A percentile compares a stretch with the other conserved stretches of the same genome.
These are phyloP conservation scores for Pionites leucogaster DNA, from an alignment of 2,113 vertebrate genomes.

Conservation along the genomic window DNA sequence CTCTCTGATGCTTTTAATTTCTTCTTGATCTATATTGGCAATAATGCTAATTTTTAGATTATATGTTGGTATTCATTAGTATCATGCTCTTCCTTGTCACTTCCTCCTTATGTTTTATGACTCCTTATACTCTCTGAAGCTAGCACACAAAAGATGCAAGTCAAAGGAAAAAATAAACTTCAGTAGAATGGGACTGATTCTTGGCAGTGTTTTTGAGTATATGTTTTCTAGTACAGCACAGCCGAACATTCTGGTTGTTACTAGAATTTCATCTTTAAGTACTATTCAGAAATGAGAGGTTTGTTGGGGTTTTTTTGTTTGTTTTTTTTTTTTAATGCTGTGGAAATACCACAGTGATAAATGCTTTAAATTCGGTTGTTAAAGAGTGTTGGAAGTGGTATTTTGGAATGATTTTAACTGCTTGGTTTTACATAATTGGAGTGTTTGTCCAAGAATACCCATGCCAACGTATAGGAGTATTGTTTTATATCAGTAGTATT, in stretches of 20 bases:
- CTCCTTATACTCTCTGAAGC: background rate
- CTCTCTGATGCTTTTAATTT: background rate
- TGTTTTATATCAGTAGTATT: background rate
- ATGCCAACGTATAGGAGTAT: background rate
- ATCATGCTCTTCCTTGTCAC: background rate
- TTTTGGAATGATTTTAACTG: background rate
- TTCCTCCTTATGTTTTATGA: background rate
- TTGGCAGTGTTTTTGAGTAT: background rate
- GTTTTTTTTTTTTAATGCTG: background rate
- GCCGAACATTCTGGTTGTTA: background rate
- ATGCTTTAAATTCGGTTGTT: background rate
- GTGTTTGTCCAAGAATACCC: background rate
- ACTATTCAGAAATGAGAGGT: background rate
- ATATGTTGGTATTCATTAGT: background rate
- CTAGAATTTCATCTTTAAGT: background rate
- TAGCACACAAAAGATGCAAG: background rate
- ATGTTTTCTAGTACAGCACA: background rate
- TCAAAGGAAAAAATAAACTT: background rate
- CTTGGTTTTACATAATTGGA: background rate
- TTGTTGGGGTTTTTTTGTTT: too few relatives aligned
- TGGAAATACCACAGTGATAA: background rate
- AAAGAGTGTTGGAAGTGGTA: background rate
- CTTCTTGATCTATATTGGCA: background rate
- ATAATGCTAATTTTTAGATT: background rate
- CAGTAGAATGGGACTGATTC: background rate